These are phyloP conservation scores for Cryptoblepharus egeriae DNA, from an alignment of 2,797 vertebrate species.

Conservation along the genomic window DNA sequence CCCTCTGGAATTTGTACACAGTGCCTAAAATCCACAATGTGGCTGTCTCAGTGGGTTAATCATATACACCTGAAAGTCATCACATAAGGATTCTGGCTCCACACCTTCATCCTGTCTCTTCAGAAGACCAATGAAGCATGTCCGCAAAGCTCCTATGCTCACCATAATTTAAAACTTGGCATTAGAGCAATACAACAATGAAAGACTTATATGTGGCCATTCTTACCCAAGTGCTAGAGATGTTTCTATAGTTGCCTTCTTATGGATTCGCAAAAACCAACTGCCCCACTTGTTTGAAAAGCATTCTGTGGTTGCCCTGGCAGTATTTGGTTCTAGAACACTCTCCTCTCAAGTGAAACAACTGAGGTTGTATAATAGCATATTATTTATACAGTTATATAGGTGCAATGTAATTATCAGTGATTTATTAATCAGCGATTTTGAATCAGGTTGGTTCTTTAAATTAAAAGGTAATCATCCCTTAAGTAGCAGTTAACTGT, in stretches of 20 bases:
- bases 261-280: background rate
- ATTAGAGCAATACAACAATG: background rate
- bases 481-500: no score
- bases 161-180: background rate
- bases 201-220: background rate
- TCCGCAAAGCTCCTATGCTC: background rate
- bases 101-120: background rate
- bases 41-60: background rate
- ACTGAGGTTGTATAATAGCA: background rate
- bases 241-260: background rate
- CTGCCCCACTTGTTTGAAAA: background rate
- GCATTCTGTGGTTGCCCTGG: background rate
- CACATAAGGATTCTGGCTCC: background rate
- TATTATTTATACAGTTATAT: background rate
- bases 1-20: background rate
- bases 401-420: no score
- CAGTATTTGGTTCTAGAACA: background rate
- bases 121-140: background rate
- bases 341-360: background rate
- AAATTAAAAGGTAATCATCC: no score
- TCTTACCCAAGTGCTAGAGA: background rate
- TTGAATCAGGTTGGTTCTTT: no score
- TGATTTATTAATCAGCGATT: no score
- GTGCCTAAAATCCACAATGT: background rate
- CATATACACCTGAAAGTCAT: background rate